phyloP scores from a whole-genome alignment of 2,797 vertebrate genomes.

The Parauchenoglanis ngamensis region DNA sequence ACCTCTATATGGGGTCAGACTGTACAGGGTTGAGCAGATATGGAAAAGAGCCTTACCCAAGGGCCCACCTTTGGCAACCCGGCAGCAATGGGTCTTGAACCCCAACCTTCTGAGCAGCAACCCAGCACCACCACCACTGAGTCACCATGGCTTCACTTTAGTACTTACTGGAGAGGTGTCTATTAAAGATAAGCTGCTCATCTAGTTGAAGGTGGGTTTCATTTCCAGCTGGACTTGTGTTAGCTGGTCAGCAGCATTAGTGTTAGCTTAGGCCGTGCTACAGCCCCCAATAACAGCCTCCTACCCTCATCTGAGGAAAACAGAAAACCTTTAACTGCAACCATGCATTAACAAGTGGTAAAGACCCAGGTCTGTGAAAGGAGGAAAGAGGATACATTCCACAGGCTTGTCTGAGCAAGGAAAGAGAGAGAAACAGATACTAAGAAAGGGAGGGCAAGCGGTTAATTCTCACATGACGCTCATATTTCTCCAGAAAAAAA shows the following conservation, averaged over 20 bases:
- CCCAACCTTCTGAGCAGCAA: no score
- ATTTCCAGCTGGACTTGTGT: slow-evolving; percentile 4
- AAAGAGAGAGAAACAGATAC: slow-evolving; percentile 5
- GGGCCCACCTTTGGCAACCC: no score
- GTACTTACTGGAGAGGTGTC: background rate
- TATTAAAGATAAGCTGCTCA: background rate
- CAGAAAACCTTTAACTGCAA: slow-evolving; percentile 20
- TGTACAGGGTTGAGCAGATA: no score
- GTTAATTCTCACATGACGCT: slow-evolving; percentile 39
- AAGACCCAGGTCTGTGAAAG: slow-evolving; percentile 34
- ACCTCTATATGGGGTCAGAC: no score
- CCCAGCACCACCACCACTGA: no score
- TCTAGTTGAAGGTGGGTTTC: background rate
- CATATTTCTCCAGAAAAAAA: slow-evolving; percentile 38
- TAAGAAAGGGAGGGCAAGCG: slow-evolving; percentile 44
- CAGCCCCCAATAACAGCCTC: slow-evolving; percentile 18
- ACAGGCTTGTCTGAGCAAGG: slow-evolving; percentile 56
- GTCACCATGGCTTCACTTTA: background rate
- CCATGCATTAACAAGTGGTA: slow-evolving; percentile 44
- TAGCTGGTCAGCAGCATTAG: no score
- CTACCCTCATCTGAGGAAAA: slow-evolving; percentile 14
- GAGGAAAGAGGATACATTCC: slow-evolving; percentile 50
- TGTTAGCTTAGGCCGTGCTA: background rate
- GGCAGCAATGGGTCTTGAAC: no score
- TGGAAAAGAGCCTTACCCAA: no score